Evolutionary conservation across 2,113 vertebrate species (phyloP).

Genomic region (Chiloscyllium plagiosum): DNA sequence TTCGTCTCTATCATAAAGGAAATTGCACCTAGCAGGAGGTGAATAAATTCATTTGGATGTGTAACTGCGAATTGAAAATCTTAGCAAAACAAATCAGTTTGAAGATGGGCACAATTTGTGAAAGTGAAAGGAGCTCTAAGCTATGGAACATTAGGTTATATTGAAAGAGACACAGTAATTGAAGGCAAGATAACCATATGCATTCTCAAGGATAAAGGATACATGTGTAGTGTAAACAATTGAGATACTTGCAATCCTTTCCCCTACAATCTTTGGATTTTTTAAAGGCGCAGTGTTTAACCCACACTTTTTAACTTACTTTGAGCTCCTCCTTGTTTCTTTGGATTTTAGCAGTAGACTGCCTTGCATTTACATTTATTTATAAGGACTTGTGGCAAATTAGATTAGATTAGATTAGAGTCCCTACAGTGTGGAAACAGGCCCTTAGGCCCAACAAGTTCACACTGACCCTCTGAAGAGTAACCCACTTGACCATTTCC

Average conservation of each 20-base stretch:
- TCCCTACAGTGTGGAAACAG: no score
- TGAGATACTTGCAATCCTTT: not conserved
- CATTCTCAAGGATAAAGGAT: not conserved
- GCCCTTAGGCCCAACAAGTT: no score
- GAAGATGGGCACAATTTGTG: not conserved
- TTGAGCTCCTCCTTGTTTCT: no score
- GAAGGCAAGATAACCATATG: not conserved
- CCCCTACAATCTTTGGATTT: not conserved
- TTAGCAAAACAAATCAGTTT: constrained; percentile 33
- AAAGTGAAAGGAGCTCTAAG: not conserved
- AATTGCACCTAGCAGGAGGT: constrained; percentile 37
- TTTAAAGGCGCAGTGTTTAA: not conserved
- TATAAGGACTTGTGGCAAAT: not conserved
- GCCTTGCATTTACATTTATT: not conserved
- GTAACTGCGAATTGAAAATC: constrained; percentile 24
- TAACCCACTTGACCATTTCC: no score
- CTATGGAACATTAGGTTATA: not conserved
- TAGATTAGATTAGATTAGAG: no score
- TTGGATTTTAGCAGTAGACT: not conserved
- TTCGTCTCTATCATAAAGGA: constrained; percentile 20
- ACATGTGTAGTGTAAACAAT: not conserved
- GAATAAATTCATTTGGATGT: constrained; percentile 29
- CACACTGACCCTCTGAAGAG: no score
- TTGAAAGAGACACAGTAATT: constrained; percentile 9
- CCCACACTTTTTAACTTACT: not conserved